Conservation (phyloP, 2,888 invertebrate species). For the Agrotis exclamationis region DNA sequence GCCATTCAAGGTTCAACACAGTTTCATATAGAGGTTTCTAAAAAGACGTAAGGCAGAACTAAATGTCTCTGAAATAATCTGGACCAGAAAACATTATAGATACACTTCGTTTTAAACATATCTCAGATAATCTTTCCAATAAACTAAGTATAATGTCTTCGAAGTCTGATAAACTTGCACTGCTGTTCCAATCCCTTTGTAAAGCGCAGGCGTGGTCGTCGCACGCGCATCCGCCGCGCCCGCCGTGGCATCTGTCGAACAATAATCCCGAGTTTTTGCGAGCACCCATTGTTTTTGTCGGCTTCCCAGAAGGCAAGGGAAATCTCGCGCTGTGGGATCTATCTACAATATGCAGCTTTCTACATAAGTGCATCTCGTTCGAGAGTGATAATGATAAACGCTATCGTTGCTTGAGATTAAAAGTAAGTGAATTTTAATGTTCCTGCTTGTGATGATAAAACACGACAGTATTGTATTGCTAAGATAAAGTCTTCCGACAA, state of each 20-base stretch:
- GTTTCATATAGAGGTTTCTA: no score
- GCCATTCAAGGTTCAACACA: background rate
- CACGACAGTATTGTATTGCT: background rate
- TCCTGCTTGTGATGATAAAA: background rate
- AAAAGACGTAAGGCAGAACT: background rate
- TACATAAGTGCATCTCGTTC: conserved; percentile 55
- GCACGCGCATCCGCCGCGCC: conserved; percentile 68
- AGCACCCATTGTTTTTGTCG: conserved; percentile 62
- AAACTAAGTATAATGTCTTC: background rate
- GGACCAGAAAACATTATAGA: background rate
- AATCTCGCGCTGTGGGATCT: conserved; percentile 63
- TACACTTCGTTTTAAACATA: no score
- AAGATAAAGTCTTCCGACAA: background rate
- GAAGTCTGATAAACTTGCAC: conserved; percentile 13
- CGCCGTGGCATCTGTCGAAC: conserved; percentile 68
- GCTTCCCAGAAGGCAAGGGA: conserved; percentile 65
- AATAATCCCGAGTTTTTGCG: conserved; percentile 68
- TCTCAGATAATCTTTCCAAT: background rate
- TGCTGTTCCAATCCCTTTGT: conserved; percentile 28
- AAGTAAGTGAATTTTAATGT: conserved; percentile 43
- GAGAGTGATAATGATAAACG: conserved; percentile 51
- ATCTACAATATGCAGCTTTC: conserved; percentile 60
- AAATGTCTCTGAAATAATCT: background rate
- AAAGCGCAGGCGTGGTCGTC: conserved; percentile 59
- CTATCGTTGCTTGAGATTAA: conserved; percentile 36